phyloP scores from a whole-genome alignment of 2,113 vertebrate species.

The Haemorhous mexicanus region DNA sequence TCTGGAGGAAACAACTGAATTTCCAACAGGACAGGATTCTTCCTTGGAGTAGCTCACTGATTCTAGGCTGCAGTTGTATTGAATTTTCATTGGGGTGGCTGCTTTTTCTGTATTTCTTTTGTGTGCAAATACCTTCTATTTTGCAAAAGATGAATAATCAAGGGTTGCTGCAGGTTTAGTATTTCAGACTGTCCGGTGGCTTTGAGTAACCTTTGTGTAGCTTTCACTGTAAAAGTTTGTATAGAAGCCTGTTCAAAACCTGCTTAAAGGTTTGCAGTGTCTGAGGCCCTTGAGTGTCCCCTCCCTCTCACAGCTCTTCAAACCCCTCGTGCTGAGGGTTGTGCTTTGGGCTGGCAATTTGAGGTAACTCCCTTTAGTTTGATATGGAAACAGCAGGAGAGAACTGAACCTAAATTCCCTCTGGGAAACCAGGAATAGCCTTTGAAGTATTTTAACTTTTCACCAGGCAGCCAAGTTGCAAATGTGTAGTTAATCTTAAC shows the following conservation, averaged over 20 bases:
- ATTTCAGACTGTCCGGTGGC: neutral
- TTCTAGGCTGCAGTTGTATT: neutral
- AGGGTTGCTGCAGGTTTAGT: neutral
- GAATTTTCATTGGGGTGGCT: neutral
- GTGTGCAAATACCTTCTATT: neutral
- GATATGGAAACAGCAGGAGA: neutral
- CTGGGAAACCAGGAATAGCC: neutral
- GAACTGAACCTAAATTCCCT: neutral
- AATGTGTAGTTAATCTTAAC: conserved; percentile 15
- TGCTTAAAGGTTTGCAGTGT: neutral
- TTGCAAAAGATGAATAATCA: neutral
- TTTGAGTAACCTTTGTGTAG: neutral
- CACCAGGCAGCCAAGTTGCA: neutral
- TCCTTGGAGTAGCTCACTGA: neutral
- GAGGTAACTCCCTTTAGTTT: neutral
- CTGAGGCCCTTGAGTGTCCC: neutral
- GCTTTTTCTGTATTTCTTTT: neutral
- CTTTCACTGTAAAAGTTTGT: neutral
- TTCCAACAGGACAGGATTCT: fast-evolving
- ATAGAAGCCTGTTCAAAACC: neutral
- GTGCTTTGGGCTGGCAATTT: neutral
- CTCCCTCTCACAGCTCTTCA: neutral
- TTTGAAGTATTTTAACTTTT: neutral
- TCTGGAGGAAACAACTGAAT: neutral
- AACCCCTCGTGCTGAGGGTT: neutral